Percentiles rank a stretch among this genome's conserved stretches.
Conservation (phyloP, 1,140 invertebrate species). For the Drosophila ercepeae region DNA sequence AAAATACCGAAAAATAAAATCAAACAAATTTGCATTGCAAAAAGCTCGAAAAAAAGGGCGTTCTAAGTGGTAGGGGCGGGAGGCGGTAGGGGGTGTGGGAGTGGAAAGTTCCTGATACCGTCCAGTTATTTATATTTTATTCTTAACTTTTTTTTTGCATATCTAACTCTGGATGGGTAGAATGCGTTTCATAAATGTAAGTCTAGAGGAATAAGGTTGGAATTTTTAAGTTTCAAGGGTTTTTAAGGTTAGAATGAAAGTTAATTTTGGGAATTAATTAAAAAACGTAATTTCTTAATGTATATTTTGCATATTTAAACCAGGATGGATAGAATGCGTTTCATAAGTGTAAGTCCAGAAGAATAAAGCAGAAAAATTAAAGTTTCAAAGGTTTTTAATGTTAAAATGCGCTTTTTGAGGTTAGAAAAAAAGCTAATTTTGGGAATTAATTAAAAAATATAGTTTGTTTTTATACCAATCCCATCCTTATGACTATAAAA, state of each 20-base stretch:
- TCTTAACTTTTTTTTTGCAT: conserved; percentile 10
- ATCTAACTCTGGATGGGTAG: not conserved
- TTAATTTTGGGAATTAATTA: not conserved
- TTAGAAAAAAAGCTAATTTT: too few relatives aligned
- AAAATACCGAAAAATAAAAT: conserved; percentile 46
- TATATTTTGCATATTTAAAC: too few relatives aligned
- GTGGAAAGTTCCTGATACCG: conserved; percentile 15
- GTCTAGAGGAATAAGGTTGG: not conserved
- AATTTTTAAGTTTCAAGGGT: not conserved
- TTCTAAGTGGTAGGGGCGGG: conserved; percentile 2
- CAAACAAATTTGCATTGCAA: conserved; percentile 72
- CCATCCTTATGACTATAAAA: conserved; percentile 9
- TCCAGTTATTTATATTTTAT: conserved; percentile 47
- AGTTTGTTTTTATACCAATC: too few relatives aligned
- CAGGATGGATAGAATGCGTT: too few relatives aligned
- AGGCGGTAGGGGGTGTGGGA: not conserved
- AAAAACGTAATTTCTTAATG: too few relatives aligned
- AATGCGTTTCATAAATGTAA: not conserved
- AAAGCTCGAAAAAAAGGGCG: conserved; percentile 43
- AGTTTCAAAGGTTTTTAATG: too few relatives aligned
- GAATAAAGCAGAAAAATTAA: too few relatives aligned
- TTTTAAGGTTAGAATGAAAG: too few relatives aligned
- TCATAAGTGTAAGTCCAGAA: too few relatives aligned
- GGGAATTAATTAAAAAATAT: too few relatives aligned
- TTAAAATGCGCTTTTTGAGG: too few relatives aligned